Conservation (phyloP, 64 coral and sea anemone species). For the Pachyseris speciosa region DNA sequence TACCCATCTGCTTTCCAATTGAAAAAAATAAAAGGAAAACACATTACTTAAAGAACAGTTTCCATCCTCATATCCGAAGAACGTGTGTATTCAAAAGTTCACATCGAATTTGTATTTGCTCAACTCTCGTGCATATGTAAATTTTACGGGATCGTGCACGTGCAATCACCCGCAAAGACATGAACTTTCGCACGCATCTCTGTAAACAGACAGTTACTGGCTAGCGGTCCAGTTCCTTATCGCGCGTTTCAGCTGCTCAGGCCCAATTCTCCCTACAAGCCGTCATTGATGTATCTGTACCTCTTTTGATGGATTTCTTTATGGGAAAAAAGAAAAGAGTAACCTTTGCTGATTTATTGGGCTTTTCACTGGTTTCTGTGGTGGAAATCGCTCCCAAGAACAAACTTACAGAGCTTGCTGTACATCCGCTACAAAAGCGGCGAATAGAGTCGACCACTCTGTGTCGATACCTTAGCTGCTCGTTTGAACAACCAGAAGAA, state of each 20-base stretch:
- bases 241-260: too few relatives aligned
- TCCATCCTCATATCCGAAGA: too few relatives aligned
- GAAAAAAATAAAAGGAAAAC: too few relatives aligned
- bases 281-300: neutral
- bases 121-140: neutral
- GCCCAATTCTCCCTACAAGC: neutral
- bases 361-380: conserved; percentile 76
- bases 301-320: neutral
- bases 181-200: neutral
- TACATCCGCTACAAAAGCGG: neutral
- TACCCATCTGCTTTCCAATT: too few relatives aligned
- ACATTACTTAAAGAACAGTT: too few relatives aligned
- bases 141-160: neutral
- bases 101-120: too few relatives aligned
- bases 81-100: too few relatives aligned
- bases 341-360: conserved; percentile 79
- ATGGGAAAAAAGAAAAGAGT: conserved; percentile 71
- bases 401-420: conserved; percentile 29
- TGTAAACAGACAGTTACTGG: neutral
- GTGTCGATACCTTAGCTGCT: neutral
- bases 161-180: neutral
- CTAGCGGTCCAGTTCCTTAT: too few relatives aligned
- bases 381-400: conserved; percentile 68
- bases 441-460: neutral
- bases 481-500: conserved; percentile 24